Base-by-base conservation (phyloP, 2,888 invertebrate genomes). In the Dione vanillae region DNA sequence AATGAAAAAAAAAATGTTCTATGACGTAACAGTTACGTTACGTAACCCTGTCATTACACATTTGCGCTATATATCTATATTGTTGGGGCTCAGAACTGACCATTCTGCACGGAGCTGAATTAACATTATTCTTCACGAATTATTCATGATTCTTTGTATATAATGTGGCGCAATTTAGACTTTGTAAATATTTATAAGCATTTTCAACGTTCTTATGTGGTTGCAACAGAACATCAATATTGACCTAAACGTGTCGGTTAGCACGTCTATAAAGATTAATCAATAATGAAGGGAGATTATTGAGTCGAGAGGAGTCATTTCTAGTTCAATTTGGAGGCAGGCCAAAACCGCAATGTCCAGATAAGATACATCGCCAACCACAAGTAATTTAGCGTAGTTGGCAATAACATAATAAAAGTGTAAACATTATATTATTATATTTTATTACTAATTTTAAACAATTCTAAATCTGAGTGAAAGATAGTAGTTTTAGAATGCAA, bases 261-360 rank as follows among this genome's bases (percentile, higher is more conserved):
- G 51, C 41, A 37, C 6, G n/a, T 56, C 67, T 58, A 65, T 71
- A 64, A 69, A 65, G 54, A 66, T 65, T 65, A 71, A 75, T 71
- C 70, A 68, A 71, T 71, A 71, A 67, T 65, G 59, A 70, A 74
- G 59, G 74, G 67, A 74, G 74, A 67, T 74, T 80, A 83, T 81
- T 78, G 80, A 83, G 79, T 82, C 72, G 76, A 69, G 77, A 79
- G 78, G 81, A 82, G 79, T 76, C 78, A 78, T 69, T 70, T 74
- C 79, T 80, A 76, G 80, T 81, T 81, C 81, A 80, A 84, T 82
- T 86, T 89, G 88, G 88, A 86, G 74, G 64, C 65, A 70, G 75
- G 85, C 88, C 89, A 89, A 85, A 81, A 77, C 77, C 79, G 77
- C 78, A 81, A 79, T 82, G 77, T 80, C 80, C 78, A 79, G 79